Evolutionary conservation across 2,113 vertebrate species (phyloP), one percentile per base, ranked within the genome.

Genomic region (Tympanuchus pallidicinctus): DNA sequence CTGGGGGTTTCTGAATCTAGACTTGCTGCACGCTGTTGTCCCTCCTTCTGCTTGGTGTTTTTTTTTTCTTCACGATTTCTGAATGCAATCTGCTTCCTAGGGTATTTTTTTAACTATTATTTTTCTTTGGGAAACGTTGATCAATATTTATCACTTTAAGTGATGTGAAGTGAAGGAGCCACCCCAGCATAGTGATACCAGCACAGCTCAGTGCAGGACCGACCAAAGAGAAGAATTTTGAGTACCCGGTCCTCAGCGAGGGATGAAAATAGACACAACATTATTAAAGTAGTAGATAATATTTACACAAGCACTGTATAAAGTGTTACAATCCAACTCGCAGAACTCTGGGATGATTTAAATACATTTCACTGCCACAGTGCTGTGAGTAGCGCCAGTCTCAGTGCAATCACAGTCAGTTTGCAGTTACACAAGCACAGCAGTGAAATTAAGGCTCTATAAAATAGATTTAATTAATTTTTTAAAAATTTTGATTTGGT

Each of bases 81-180:
- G 84, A 42, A 78, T 3, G 27, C 74, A 36, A 20, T 48, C 59
- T 81, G 82, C 64, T 83, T 93, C 65, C 75, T 43, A 61, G 54
- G 71, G 34, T 34, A 7, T 14, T 11, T 8, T 8, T 48, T 63
- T 25, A 8, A 19, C 7, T 48, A 50, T 21, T 11, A 16, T 13
- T n/a, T 8, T 17, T 30, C 12, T 45, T 8, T 9, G 40, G 64
- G 50, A 84, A 64, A 92, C 88, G 79, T 89, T 89, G 85, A 93
- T 92, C 87, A 80, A 75, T 96, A 95, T 89, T 94, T 94, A 86
- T 93, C 32, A 65, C 90, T 91, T 80, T 85, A 59, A 65, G 88
- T 87, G 56, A 87, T 80, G 43, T 30, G 71, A 79, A 50, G 86
- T 73, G 47, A 77, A 65, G 65, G 75, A 82, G 12, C 57, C 54